Percentiles rank a stretch among this genome's conserved stretches.
Evolutionary conservation across 35 echinoderm and acorn worm genomes (phyloP).

Genomic region (Hemicentrotus pulcherrimus): DNA sequence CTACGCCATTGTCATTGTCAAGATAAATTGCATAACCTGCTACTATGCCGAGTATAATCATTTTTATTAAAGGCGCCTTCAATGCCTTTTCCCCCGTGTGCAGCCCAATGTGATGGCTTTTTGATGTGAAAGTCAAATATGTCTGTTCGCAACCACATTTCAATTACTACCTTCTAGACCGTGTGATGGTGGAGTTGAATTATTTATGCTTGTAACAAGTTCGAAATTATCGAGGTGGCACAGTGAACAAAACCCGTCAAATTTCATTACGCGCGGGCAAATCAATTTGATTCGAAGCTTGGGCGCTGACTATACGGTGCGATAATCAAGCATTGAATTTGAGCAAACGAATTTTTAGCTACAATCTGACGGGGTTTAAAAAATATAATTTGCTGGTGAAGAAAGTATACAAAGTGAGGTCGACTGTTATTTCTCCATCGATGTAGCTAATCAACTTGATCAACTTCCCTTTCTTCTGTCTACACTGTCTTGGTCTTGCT

Average conservation of each 20-base stretch:
- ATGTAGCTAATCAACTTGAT: no score
- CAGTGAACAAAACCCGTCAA: background rate
- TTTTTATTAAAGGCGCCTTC: background rate
- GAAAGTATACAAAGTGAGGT: background rate
- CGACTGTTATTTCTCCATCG: background rate
- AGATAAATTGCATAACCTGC: background rate
- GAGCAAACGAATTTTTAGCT: background rate
- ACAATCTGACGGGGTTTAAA: background rate
- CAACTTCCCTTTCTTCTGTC: no score
- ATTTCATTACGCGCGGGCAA: slow-evolving; percentile 8
- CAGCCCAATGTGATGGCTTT: background rate
- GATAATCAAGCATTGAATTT: background rate
- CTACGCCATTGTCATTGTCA: background rate
- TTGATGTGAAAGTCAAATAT: background rate
- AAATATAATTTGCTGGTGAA: background rate
- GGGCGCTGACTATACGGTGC: background rate
- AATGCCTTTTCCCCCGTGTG: background rate
- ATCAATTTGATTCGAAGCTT: slow-evolving; percentile 1
- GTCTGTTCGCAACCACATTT: background rate
- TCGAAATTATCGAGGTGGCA: background rate
- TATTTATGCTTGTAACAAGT: slow-evolving; percentile 19
- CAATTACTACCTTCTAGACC: background rate
- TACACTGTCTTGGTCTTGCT: no score
- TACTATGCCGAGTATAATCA: background rate
- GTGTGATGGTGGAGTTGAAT: background rate